phyloP scores from a whole-genome alignment of 2,888 invertebrate species.

The Chrysomela aeneicollis region DNA sequence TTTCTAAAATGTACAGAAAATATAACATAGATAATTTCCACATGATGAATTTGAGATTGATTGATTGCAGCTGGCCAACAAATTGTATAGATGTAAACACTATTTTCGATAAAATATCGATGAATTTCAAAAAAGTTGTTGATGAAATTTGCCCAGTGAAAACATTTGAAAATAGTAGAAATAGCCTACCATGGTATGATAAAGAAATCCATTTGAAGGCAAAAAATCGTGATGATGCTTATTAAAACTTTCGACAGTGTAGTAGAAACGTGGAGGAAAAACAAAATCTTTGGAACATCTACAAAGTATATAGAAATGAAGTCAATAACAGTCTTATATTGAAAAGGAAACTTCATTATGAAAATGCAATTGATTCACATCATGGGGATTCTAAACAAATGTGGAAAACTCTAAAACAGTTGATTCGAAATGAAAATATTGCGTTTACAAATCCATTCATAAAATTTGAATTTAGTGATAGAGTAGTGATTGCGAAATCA shows the following conservation, averaged over 20 bases:
- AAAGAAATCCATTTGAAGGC: conserved; percentile 1
- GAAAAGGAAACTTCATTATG: conserved; percentile 9
- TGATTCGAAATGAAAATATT: no score
- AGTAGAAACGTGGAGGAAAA: neutral
- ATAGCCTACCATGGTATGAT: conserved; percentile 12
- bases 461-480: no score
- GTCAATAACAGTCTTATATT: conserved; percentile 8
- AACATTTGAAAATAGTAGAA: conserved; percentile 12
- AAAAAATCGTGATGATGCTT: neutral
- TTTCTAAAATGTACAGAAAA: conserved; percentile 3
- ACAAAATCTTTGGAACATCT: conserved; percentile 14
- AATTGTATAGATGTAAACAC: conserved; percentile 11
- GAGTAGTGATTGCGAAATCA: no score
- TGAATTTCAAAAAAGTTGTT: conserved; percentile 6
- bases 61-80: conserved; percentile 10
- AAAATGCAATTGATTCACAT: neutral
- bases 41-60: neutral
- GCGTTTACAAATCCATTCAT: no score
- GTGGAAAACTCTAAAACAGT: no score
- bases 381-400: no score
- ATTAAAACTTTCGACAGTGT: conserved; percentile 6
- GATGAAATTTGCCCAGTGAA: neutral
- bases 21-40: no score
- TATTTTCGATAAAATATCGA: conserved; percentile 10
- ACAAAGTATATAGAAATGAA: conserved; percentile 11